Percentiles rank a stretch among this genome's conserved stretches.
These are phyloP conservation scores for Taurulus bubalis DNA, from an alignment of 2,113 vertebrate genomes.

Conservation along the genomic window DNA sequence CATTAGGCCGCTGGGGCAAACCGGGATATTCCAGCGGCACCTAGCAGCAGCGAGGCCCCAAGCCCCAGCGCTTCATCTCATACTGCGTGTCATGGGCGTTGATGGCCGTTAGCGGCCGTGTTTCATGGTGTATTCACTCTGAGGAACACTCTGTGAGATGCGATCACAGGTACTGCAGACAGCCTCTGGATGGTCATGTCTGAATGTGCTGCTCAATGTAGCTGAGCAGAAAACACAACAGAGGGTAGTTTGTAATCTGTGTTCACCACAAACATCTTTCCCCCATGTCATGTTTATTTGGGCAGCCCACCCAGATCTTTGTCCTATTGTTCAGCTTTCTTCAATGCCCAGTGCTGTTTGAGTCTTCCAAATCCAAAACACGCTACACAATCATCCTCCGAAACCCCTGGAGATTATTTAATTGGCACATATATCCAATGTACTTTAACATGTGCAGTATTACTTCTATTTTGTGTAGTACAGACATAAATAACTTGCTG, in stretches of 20 bases:
- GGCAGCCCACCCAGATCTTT: not conserved
- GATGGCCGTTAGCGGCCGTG: constrained; percentile 48
- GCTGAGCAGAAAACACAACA: constrained; percentile 27
- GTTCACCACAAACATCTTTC: constrained; percentile 12
- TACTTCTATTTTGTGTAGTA: not conserved
- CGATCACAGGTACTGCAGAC: constrained; percentile 19
- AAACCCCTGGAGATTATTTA: not conserved
- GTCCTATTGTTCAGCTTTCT: not conserved
- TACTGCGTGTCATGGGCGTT: constrained; percentile 47
- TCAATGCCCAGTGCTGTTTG: not conserved
- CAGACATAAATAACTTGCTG: not conserved
- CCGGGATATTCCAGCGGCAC: constrained; percentile 58
- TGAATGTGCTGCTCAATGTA: constrained; percentile 42
- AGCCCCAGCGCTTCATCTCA: constrained; percentile 52
- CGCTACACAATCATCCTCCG: too few relatives aligned
- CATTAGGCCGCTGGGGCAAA: constrained; percentile 72
- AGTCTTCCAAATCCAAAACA: too few relatives aligned
- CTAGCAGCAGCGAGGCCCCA: constrained; percentile 60
- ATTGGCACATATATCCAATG: too few relatives aligned
- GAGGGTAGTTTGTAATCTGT: constrained; percentile 21
- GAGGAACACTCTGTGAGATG: constrained; percentile 41
- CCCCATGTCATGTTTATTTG: not conserved
- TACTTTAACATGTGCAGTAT: not conserved
- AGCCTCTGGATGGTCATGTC: constrained; percentile 18
- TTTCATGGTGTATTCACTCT: constrained; percentile 49